Base-by-base conservation (phyloP, 2,797 vertebrate genomes). In the Sebastolobus alascanus region DNA sequence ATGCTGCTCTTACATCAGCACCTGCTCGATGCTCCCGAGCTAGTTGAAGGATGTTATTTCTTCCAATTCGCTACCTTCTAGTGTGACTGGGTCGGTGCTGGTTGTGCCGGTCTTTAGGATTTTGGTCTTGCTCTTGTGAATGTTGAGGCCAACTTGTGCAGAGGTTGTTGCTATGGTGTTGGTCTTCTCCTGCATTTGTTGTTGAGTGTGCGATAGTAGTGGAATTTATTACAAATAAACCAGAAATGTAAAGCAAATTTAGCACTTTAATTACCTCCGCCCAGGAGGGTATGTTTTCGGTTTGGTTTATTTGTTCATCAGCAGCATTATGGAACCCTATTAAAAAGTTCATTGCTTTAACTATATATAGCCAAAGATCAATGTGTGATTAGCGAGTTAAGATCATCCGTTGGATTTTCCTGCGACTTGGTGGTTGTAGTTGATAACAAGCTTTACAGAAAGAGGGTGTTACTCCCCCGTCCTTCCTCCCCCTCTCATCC, bases 321-420 rank as follows among this genome's bases (percentile, higher is more conserved):
- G 20, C 35, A 63, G 33, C 6, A 40, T 64, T 64, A 38, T 37
- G 12, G 18, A 4, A 10, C 20, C 35, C 33, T 14, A 38, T 63
- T 63, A 8, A 72, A 55, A 58, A 18, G 10, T 35, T 22, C 14
- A 27, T 35, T 13, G 27, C 63, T 68, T 68, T 22, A 54, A 54
- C 55, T 40, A 0, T 13, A 22, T 68, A 22, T 40, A 60, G 59
- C 74, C 46, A 63, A 29, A 68, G 58, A 81, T 79, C 67, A 61
- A 20, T 11, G 43, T 20, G 54, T n/a, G 83, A 87, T 77, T 78
- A 52, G 61, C 10, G 5, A 86, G 84, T 79, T 72, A 35, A 72
- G 69, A 83, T 71, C 11, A 75, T 80, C 77, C 70, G 38, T 46
- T 58, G 33, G 73, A 64, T 75, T 87, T 84, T 11, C 56, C 63